A percentile compares a stretch with the other conserved stretches of the same genome.
Evolutionary conservation across 2,113 vertebrate genomes (phyloP).

Genomic region (Corydoras sp.): DNA sequence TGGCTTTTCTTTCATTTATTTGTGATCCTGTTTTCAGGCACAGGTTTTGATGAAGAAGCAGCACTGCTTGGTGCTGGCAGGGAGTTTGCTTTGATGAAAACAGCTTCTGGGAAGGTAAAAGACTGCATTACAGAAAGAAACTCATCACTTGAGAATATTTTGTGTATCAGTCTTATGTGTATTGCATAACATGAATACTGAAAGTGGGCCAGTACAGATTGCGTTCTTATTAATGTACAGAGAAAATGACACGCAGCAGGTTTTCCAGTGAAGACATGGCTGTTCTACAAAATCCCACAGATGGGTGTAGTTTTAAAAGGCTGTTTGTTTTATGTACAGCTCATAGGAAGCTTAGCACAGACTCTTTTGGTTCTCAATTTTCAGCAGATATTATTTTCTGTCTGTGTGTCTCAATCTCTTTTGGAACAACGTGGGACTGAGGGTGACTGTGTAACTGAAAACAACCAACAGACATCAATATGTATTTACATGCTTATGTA

Average conservation of each 20-base stretch:
- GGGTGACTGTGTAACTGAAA: too few relatives aligned
- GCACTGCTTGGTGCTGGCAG: constrained; percentile 92
- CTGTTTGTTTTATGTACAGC: not conserved
- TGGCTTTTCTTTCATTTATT: constrained; percentile 5
- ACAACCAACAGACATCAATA: too few relatives aligned
- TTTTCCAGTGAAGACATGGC: not conserved
- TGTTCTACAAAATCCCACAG: not conserved
- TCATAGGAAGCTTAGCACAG: not conserved
- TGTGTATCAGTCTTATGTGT: not conserved
- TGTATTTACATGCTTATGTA: too few relatives aligned
- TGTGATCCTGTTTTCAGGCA: constrained; percentile 68
- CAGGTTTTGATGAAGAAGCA: constrained; percentile 96
- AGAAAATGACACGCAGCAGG: not conserved
- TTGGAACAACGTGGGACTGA: too few relatives aligned
- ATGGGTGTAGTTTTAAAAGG: not conserved
- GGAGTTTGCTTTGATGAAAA: constrained; percentile 98
- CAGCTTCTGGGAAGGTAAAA: constrained; percentile 91
- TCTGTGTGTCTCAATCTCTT: not conserved
- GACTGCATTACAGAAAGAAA: not conserved
- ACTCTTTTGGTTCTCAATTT: not conserved
- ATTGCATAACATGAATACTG: not conserved
- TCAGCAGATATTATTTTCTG: not conserved
- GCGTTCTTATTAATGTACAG: not conserved
- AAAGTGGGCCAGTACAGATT: not conserved
- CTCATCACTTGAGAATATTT: not conserved